Percentiles rank a stretch among this genome's conserved stretches.
Evolutionary conservation across 2,113 vertebrate species (phyloP).

Genomic region (Rafetus swinhoei): DNA sequence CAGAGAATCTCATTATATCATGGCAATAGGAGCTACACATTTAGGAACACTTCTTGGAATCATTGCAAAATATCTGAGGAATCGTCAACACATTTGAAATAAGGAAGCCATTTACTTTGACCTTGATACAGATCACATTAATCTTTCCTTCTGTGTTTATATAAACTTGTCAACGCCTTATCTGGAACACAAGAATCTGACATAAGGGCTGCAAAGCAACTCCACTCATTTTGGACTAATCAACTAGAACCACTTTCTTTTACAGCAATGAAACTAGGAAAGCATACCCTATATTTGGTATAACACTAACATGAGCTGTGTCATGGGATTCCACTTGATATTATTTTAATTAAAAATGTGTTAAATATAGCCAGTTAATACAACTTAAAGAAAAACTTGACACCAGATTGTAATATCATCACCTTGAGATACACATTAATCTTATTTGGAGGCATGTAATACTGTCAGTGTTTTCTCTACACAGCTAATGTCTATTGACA

Average conservation of each 20-base stretch:
- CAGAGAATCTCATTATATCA: background rate
- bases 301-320: background rate
- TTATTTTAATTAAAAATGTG: background rate
- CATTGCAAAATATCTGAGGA: background rate
- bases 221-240: background rate
- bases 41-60: background rate
- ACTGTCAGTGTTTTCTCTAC: background rate
- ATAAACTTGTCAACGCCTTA: background rate
- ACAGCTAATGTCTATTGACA: rapidly evolving
- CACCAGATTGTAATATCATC: background rate
- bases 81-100: background rate
- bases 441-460: background rate
- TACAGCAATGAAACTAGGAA: background rate
- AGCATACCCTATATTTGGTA: background rate
- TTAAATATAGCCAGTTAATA: background rate
- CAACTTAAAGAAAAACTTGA: background rate
- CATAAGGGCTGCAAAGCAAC: background rate
- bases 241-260: background rate
- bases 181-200: background rate
- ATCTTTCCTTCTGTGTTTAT: background rate
- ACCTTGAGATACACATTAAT: background rate
- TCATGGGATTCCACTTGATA: constrained; percentile 8
- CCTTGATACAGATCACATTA: background rate
- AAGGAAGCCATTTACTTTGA: background rate
- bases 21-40: background rate